These are phyloP conservation scores for Pavo muticus DNA, from an alignment of 2,113 vertebrate genomes.

Conservation along the genomic window DNA sequence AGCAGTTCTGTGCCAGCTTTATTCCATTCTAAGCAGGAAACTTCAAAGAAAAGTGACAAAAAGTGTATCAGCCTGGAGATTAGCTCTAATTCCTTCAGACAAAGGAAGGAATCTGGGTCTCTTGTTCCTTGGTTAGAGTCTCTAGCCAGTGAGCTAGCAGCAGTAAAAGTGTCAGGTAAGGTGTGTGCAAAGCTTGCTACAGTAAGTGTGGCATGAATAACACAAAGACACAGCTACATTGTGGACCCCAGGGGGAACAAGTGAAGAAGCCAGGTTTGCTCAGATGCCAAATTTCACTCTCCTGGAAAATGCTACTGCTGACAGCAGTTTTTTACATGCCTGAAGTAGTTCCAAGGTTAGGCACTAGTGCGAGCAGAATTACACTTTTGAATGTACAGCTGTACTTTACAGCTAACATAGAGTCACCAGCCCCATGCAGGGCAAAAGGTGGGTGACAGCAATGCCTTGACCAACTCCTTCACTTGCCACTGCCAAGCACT, in stretches of 20 bases:
- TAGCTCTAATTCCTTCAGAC: neutral
- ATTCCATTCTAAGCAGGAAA: neutral
- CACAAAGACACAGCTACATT: neutral
- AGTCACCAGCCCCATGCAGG: neutral
- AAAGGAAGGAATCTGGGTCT: neutral
- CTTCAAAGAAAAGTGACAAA: slow-evolving; percentile 16
- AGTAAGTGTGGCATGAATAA: neutral
- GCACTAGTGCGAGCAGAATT: neutral
- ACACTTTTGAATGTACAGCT: neutral
- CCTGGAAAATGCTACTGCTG: slow-evolving; percentile 7
- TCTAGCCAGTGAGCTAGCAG: neutral
- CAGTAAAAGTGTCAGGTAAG: neutral
- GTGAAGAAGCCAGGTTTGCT: neutral
- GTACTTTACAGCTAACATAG: neutral
- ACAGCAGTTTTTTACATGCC: slow-evolving; percentile 5
- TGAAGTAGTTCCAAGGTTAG: slow-evolving; percentile 11
- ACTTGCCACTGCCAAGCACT: neutral
- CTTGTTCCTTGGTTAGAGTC: neutral
- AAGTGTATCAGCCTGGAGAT: neutral
- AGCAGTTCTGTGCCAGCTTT: neutral
- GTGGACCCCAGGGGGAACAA: neutral
- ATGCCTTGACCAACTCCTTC: neutral
- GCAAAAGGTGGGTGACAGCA: neutral
- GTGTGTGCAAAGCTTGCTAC: neutral
- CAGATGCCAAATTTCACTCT: slow-evolving; percentile 17